A percentile compares a stretch with the other conserved stretches of the same genome.
Evolutionary conservation across 2,797 vertebrate genomes (phyloP).

Genomic region (Darevskia mixta): DNA sequence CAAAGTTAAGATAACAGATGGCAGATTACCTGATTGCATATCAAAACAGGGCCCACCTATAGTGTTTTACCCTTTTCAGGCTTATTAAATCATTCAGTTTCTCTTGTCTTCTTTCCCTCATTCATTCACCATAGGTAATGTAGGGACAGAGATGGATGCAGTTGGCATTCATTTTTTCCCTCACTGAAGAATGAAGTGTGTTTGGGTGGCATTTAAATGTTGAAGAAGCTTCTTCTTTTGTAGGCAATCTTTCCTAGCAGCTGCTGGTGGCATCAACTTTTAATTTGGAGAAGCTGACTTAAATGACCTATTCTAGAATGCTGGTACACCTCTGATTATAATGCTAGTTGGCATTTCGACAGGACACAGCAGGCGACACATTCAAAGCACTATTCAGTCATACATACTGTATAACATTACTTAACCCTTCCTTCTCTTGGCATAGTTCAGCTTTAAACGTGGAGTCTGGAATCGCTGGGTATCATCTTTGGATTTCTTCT

Average conservation of each 20-base stretch:
- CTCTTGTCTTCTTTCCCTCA: background rate
- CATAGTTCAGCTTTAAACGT: background rate
- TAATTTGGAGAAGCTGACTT: background rate
- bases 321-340: background rate
- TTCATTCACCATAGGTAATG: background rate
- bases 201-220: background rate
- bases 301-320: background rate
- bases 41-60: background rate
- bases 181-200: background rate
- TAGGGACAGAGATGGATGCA: background rate
- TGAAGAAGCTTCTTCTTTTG: background rate
- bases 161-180: too few relatives aligned
- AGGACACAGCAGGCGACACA: background rate
- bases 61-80: background rate
- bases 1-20: background rate
- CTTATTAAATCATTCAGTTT: background rate
- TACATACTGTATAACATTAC: background rate
- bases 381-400: slow-evolving; percentile 1
- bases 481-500: background rate
- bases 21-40: background rate
- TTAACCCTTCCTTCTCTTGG: background rate
- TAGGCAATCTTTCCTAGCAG: background rate
- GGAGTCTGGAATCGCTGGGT: background rate
- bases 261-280: background rate
- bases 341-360: background rate